Conservation (phyloP, 2,888 invertebrate species). For the Noctua fimbriata region DNA sequence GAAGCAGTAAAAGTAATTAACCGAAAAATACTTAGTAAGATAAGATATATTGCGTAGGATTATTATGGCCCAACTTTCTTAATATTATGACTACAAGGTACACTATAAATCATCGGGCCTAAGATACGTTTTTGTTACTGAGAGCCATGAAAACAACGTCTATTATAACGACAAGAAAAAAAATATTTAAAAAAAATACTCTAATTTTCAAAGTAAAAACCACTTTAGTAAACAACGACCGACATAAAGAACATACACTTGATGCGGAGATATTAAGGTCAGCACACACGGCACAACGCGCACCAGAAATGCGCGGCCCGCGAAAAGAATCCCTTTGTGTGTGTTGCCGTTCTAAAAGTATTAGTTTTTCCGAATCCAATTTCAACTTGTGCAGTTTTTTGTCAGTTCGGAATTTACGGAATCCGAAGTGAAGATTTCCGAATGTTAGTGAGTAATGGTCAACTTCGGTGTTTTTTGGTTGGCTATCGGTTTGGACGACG, state of each 20-base stretch:
- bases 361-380: slow-evolving; percentile 80
- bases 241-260: slow-evolving; percentile 51
- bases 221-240: slow-evolving; percentile 39
- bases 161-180: not conserved
- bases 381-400: slow-evolving; percentile 74
- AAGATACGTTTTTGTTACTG: not conserved
- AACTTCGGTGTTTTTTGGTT: slow-evolving; percentile 50
- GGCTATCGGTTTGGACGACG: slow-evolving; percentile 2
- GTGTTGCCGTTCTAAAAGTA: slow-evolving; percentile 72
- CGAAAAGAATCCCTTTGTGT: slow-evolving; percentile 78
- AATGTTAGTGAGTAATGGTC: slow-evolving; percentile 67
- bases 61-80: not conserved
- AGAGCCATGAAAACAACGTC: not conserved
- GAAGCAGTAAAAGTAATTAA: slow-evolving; percentile 41
- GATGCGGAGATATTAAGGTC: slow-evolving; percentile 70
- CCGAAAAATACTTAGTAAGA: slow-evolving; percentile 4
- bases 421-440: slow-evolving; percentile 69
- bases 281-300: slow-evolving; percentile 72
- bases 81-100: not conserved
- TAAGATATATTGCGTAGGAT: not conserved
- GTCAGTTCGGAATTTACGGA: slow-evolving; percentile 72
- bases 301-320: slow-evolving; percentile 66
- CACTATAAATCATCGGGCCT: not conserved
- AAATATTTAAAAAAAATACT: slow-evolving; percentile 3
- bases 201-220: slow-evolving; percentile 18